phyloP scores from a whole-genome alignment of 2,888 invertebrate genomes.

The Chorisops tibialis region DNA sequence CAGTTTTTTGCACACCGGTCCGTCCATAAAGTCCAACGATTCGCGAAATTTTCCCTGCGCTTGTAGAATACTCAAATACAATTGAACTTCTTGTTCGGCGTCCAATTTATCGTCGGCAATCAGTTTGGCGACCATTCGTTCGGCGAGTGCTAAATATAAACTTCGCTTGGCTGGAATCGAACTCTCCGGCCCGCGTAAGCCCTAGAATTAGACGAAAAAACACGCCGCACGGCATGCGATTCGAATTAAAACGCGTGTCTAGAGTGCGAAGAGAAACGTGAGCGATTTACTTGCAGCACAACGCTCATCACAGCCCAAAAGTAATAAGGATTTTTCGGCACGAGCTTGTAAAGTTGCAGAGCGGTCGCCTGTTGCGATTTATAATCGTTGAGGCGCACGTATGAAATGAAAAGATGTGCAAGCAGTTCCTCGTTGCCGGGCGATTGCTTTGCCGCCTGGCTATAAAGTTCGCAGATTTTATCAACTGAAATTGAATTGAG shows the following conservation, averaged over 20 bases:
- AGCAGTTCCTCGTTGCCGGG: conserved; percentile 88
- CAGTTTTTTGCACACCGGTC: conserved; percentile 66
- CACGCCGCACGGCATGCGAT: not conserved
- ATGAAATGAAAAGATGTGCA: conserved; percentile 93
- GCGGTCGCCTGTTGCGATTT: conserved; percentile 88
- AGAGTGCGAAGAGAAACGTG: not conserved
- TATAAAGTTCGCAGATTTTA: conserved; percentile 84
- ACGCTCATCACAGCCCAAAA: conserved; percentile 98
- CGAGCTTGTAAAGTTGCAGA: conserved; percentile 83
- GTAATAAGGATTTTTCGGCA: conserved; percentile 93
- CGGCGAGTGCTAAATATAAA: conserved; percentile 81
- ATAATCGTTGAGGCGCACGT: conserved; percentile 86
- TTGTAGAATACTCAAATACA: conserved; percentile 85
- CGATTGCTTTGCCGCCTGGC: conserved; percentile 80
- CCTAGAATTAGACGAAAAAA: conserved; percentile 38
- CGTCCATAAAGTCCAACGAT: conserved; percentile 75
- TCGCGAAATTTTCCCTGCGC: conserved; percentile 77
- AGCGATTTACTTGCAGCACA: conserved; percentile 74
- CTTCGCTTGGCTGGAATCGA: conserved; percentile 59
- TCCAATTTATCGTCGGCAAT: conserved; percentile 83
- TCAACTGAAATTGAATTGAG: conserved; percentile 63
- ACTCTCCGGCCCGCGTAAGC: conserved; percentile 52
- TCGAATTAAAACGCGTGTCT: not conserved
- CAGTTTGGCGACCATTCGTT: conserved; percentile 90
- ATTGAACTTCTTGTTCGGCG: conserved; percentile 88